These are phyloP conservation scores for Amazona finschi DNA, from an alignment of 2,797 vertebrate genomes.

Conservation along the genomic window DNA sequence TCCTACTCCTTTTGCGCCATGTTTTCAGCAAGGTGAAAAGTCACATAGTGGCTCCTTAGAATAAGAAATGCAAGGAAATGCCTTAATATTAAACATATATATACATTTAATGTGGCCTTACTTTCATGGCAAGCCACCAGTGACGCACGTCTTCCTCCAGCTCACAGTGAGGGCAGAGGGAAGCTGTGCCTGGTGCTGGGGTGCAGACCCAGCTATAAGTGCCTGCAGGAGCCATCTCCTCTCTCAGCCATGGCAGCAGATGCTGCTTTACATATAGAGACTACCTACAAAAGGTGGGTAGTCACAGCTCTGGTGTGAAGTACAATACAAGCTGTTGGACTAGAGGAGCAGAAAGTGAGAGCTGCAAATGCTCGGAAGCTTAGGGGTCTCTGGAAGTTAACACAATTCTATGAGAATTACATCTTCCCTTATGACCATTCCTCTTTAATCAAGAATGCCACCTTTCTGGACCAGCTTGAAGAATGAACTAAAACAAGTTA, in stretches of 20 bases:
- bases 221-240: not conserved
- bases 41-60: rapidly evolving
- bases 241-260: not conserved
- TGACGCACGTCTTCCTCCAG: rapidly evolving
- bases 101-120: not conserved
- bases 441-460: not conserved
- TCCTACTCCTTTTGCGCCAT: not conserved
- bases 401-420: rapidly evolving
- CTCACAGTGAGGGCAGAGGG: not conserved
- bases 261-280: not conserved
- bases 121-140: not conserved
- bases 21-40: not conserved
- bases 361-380: rapidly evolving
- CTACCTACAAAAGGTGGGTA: not conserved
- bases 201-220: rapidly evolving
- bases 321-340: not conserved
- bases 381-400: rapidly evolving
- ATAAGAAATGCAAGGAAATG: rapidly evolving
- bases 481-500: not conserved
- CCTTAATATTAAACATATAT: too few species aligned
- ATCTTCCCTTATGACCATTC: not conserved
- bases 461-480: not conserved
- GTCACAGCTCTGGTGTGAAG: not conserved
- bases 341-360: not conserved
- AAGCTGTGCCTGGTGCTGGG: rapidly evolving